Base-by-base conservation (phyloP, 2,888 invertebrate genomes). In the Drosophila fulvimacula region DNA sequence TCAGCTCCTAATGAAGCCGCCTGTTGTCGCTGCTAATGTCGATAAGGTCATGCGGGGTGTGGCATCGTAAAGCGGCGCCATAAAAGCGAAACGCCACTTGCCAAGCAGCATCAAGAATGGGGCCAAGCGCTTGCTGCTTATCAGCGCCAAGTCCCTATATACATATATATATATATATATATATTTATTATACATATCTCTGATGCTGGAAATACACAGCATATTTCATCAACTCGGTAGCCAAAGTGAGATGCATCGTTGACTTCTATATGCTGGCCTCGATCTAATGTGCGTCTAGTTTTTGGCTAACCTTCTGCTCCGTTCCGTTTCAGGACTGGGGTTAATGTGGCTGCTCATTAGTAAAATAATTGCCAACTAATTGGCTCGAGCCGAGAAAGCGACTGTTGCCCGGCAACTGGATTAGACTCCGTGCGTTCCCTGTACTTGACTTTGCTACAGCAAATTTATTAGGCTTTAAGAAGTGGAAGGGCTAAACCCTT, bases 331-430 rank as follows among this genome's bases (percentile, higher is more conserved):
- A 13, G 7, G 36, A 27, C 58, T 60, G 69, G 74, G 68, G 60
- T 69, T 83, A 81, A 81, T 79, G 73, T 66, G 86, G 73, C 72
- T 58, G 66, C 74, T 88, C 82, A 85, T 83, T 88, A 82, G 80
- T 46, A 55, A 70, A 77, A 80, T 88, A 83, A 83, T 86, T 83
- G 88, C 69, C 83, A 80, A 69, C 83, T 88, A 88, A 83, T 83
- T 83, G 86, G 77, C 77, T 76, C 32, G 41, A 81, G 68, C 69
- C 41, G 41, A 30, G 32, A 19, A 32, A 30, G 11, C 46, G 17
- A n/a, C 11, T 13, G 67, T 66, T 69, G 64, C 72, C 60, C 6
- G 55, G 57, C 63, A 60, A 56, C 60, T 42, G 65, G 56, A 73
- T 65, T 56, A 61, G 42, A 61, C 38, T 15, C 57, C 21, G 56